phyloP scores from a whole-genome alignment of 1,140 invertebrate species.

The Procambarus virginalis region DNA sequence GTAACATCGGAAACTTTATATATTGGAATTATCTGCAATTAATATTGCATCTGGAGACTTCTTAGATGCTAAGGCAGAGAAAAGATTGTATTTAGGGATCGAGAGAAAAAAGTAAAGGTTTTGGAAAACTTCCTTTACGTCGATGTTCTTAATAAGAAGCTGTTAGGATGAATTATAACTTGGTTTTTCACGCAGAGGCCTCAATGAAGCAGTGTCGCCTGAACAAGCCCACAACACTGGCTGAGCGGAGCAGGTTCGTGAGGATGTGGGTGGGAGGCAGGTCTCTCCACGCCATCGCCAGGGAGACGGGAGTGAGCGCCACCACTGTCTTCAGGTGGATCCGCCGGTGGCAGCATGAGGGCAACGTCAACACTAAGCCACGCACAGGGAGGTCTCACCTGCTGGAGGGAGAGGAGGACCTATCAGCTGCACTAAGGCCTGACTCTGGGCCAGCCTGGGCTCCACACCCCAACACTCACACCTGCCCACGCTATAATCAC shows the following conservation, averaged over 20 bases:
- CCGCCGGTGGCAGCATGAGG: background rate
- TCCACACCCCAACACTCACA: no score
- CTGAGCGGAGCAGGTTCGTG: constrained; percentile 14
- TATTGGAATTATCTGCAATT: no score
- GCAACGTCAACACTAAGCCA: background rate
- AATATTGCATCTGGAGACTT: no score
- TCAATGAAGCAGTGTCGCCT: background rate
- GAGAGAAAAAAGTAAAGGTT: no score
- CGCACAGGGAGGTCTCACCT: background rate
- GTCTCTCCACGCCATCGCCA: background rate
- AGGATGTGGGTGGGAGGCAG: constrained; percentile 11
- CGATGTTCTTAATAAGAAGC: no score
- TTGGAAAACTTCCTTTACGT: no score
- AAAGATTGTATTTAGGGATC: no score
- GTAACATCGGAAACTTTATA: no score
- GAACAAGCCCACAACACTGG: constrained; percentile 6
- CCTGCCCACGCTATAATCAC: no score
- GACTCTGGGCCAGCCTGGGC: no score
- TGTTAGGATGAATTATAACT: no score
- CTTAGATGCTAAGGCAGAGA: no score
- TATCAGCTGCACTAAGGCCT: background rate
- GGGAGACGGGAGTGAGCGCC: background rate
- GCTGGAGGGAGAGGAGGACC: background rate
- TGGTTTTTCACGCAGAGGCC: background rate
- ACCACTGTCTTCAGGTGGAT: constrained; percentile 22